A percentile compares a stretch with the other conserved stretches of the same genome.
Conservation (phyloP, 2,797 vertebrate species). For the Paratrypauchen microcephalus region DNA sequence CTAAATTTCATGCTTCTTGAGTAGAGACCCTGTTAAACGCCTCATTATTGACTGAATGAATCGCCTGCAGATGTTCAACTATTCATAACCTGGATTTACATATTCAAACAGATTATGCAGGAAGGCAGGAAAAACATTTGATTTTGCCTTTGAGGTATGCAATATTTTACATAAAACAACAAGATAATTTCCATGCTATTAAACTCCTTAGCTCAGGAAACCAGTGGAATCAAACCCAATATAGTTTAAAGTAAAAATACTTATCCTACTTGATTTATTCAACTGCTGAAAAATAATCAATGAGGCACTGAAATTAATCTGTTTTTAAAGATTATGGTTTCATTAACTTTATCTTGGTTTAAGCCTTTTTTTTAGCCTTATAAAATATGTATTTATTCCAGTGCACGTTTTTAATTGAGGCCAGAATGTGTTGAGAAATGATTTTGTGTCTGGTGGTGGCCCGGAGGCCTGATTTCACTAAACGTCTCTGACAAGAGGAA, state of each 20-base stretch:
- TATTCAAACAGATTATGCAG: slow-evolving; percentile 65
- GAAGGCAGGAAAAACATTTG: slow-evolving; percentile 51
- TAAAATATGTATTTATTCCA: slow-evolving; percentile 40
- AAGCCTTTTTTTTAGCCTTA: slow-evolving; percentile 17
- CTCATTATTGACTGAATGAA: slow-evolving; percentile 70
- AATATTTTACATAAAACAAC: slow-evolving; percentile 47
- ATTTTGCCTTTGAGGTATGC: slow-evolving; percentile 54
- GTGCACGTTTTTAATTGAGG: slow-evolving; percentile 38
- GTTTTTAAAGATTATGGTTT: slow-evolving; percentile 12
- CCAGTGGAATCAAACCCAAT: slow-evolving; percentile 12
- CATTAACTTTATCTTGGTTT: slow-evolving; percentile 25
- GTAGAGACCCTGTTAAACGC: slow-evolving; percentile 58
- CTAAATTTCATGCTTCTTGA: slow-evolving; percentile 65
- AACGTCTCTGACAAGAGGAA: slow-evolving; percentile 37
- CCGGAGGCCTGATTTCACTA: slow-evolving; percentile 28
- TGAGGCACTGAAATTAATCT: slow-evolving; percentile 1
- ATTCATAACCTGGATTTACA: slow-evolving; percentile 70
- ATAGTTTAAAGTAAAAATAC: not conserved
- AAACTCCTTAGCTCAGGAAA: slow-evolving; percentile 36
- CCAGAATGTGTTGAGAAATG: slow-evolving; percentile 31
- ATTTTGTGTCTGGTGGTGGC: slow-evolving; percentile 34
- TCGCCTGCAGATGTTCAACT: slow-evolving; percentile 70
- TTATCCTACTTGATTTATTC: not conserved
- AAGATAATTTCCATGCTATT: slow-evolving; percentile 27
- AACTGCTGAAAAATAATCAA: not conserved